A percentile compares a stretch with the other conserved stretches of the same genome.
These are phyloP conservation scores for Palythoa heliodiscus DNA, from an alignment of 92 coral and sea anemone species.

Conservation along the genomic window DNA sequence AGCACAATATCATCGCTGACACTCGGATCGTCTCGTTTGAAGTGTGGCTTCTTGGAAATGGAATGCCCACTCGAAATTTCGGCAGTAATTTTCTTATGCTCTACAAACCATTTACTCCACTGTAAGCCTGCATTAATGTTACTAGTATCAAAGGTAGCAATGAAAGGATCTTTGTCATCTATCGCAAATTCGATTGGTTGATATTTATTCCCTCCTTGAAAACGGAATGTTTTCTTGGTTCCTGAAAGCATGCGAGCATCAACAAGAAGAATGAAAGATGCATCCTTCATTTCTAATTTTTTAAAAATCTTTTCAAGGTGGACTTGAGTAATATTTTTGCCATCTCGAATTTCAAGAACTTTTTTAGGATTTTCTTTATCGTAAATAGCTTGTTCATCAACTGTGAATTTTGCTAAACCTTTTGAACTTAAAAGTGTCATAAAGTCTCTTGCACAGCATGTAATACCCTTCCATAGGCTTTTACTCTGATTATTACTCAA, in stretches of 20 bases:
- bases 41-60: neutral
- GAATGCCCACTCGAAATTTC: no score
- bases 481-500: neutral
- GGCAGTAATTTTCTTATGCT: neutral
- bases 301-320: neutral
- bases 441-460: neutral
- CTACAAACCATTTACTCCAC: constrained; percentile 20
- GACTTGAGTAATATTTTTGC: constrained; percentile 1
- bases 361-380: neutral
- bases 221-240: constrained; percentile 3
- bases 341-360: constrained; percentile 7
- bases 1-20: neutral
- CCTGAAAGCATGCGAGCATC: constrained; percentile 11
- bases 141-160: constrained; percentile 1
- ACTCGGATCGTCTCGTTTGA: neutral
- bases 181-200: neutral
- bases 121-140: constrained; percentile 3
- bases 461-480: constrained; percentile 10
- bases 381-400: neutral
- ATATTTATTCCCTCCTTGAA: constrained; percentile 5
- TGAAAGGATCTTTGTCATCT: neutral
- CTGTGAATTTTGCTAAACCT: neutral
- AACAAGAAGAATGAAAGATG: constrained; percentile 5
- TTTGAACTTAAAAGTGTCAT: constrained; percentile 11
- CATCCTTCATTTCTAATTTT: neutral